phyloP scores from a whole-genome alignment of 2,888 invertebrate species.

The Cephus nigrinus region DNA sequence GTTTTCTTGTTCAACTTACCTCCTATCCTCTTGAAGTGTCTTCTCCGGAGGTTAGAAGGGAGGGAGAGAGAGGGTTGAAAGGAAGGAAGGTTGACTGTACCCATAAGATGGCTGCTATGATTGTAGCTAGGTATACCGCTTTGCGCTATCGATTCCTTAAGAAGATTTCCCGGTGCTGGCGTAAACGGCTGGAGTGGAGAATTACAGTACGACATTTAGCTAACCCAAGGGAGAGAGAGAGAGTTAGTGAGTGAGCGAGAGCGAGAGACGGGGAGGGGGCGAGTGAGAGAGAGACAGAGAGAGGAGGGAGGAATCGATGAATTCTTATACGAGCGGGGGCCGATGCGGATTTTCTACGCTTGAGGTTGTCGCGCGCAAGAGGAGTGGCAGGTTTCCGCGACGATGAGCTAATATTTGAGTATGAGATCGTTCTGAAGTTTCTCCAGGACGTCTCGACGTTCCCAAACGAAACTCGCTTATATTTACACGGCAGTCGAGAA shows the following conservation, averaged over 20 bases:
- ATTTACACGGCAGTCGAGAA: not conserved
- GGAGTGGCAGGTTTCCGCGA: not conserved
- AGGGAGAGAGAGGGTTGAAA: not conserved
- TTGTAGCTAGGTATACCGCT: not conserved
- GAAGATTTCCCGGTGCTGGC: not conserved
- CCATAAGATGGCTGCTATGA: not conserved
- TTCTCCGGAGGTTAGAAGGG: not conserved
- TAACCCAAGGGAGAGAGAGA: not conserved
- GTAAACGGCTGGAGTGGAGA: not conserved
- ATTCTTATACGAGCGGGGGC: conserved; percentile 9
- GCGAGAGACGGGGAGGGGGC: not conserved
- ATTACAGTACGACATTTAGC: not conserved
- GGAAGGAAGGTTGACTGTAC: not conserved
- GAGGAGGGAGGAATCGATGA: conserved; percentile 14
- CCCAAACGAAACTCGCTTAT: not conserved
- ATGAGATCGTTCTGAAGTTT: not conserved
- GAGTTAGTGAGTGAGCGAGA: not conserved
- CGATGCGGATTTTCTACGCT: not conserved
- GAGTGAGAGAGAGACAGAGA: conserved; percentile 1
- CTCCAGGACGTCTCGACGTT: not conserved
- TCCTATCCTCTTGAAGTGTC: not conserved
- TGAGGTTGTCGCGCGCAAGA: not conserved
- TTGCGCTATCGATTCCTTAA: not conserved
- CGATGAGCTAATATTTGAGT: not conserved
- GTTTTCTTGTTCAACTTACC: not conserved